Evolutionary conservation across 2,888 invertebrate species (phyloP).

Genomic region (Tetragnatha montana): DNA sequence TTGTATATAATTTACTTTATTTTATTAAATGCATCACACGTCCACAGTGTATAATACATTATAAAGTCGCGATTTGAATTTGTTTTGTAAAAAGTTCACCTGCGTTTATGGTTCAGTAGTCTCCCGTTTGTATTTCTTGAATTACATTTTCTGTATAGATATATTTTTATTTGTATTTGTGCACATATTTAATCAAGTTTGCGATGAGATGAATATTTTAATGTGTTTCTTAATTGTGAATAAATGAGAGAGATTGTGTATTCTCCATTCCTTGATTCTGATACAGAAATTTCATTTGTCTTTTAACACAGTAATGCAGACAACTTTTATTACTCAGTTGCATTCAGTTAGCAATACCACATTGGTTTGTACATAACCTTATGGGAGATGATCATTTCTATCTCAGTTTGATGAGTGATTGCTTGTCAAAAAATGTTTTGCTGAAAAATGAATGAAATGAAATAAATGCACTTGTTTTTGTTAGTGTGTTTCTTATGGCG

Average conservation of each 20-base stretch:
- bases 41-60: neutral
- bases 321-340: neutral
- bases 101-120: neutral
- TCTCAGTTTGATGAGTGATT: slow-evolving; percentile 22
- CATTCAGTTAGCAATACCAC: neutral
- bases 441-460: neutral
- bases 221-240: neutral
- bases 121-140: neutral
- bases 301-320: neutral
- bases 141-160: neutral
- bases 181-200: neutral
- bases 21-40: neutral
- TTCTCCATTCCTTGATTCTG: neutral
- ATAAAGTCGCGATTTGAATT: neutral
- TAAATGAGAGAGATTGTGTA: neutral
- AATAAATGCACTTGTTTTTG: slow-evolving; percentile 9
- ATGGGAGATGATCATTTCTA: slow-evolving; percentile 6
- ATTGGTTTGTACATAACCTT: neutral
- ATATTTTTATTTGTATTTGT: neutral
- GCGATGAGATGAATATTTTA: neutral
- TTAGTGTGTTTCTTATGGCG: slow-evolving; percentile 1
- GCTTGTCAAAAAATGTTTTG: slow-evolving; percentile 12
- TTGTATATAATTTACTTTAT: neutral
- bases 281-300: neutral
- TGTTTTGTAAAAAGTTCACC: neutral